Evolutionary conservation across 2,113 vertebrate species (phyloP), one percentile per base, ranked within the genome.

Genomic region (Hucho hucho): DNA sequence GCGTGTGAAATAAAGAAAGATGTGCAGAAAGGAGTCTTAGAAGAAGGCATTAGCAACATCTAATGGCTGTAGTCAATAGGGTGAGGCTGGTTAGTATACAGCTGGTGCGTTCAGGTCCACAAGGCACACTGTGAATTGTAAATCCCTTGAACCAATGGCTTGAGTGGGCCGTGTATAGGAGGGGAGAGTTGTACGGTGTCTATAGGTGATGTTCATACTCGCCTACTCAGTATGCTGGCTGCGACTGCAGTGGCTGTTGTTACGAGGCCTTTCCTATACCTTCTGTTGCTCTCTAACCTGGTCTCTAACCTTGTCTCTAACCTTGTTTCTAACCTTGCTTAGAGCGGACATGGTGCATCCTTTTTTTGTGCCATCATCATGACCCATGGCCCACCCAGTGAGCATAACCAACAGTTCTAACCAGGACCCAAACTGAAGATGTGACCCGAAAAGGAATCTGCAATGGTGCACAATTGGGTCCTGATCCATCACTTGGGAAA

Each of bases 351-450:
- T 79, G 84, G 84, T 84, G 85, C 87, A 88, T 1, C 29, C 29
- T 32, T 6, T 32, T 3, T 32, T 32, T 32, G 29, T 32, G 29
- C 29, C 14, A 82, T 76, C 66, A 69, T 74, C 84, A 16, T 0
- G 80, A 87, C 86, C 87, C 84, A 71, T 24, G 87, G 89, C 87
- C 88, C 87, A 84, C 86, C 89, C 86, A 84, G 87, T 49, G 47
- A 49, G 47, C 47, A 49, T 14, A 14, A 14, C 47, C 32, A 6
- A 32, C 32, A 1, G 5, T 32, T 32, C 6, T 32, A 32, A 14
- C 47, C 47, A 49, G 11, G 47, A 13, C 47, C 13, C 47, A 49
- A 32, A 32, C 32, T 32, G 32, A 32, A 32, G 47, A 14, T 14
- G 11, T 11, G 47, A 3, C 9, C 12, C 46, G 11, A 49, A 14